phyloP scores from a whole-genome alignment of 2,113 vertebrate species.

The Semicossyphus pulcher region DNA sequence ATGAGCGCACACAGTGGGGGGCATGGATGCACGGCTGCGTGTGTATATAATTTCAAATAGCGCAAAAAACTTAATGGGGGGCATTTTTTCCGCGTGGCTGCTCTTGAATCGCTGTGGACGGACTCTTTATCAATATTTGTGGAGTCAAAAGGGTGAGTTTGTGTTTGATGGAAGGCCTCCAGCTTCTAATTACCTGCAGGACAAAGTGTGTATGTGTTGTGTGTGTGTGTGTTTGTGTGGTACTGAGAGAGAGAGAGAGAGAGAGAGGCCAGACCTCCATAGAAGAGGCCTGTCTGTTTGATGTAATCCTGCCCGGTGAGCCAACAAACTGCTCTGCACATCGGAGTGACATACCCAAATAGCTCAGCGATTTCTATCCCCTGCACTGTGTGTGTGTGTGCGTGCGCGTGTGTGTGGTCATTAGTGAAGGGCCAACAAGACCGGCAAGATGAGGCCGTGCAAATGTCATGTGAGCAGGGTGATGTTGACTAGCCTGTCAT shows the following conservation, averaged over 20 bases:
- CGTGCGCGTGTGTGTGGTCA: slow-evolving; percentile 51
- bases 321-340: slow-evolving; percentile 73
- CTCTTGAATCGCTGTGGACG: slow-evolving; percentile 47
- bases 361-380: slow-evolving; percentile 69
- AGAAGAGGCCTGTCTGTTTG: slow-evolving; percentile 71
- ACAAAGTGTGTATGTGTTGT: slow-evolving; percentile 29
- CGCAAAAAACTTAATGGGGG: slow-evolving; percentile 29
- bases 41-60: slow-evolving; percentile 32
- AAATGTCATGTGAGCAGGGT: slow-evolving; percentile 71
- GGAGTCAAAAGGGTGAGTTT: slow-evolving; percentile 65
- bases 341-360: slow-evolving; percentile 73
- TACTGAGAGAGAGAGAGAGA: no score
- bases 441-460: slow-evolving; percentile 63
- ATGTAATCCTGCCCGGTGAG: slow-evolving; percentile 76
- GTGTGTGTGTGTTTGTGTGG: slow-evolving; percentile 14
- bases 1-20: background rate
- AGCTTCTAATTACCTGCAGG: slow-evolving; percentile 70
- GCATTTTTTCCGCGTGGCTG: slow-evolving; percentile 47
- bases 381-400: slow-evolving; percentile 17
- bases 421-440: slow-evolving; percentile 74
- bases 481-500: slow-evolving; percentile 70
- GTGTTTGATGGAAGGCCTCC: slow-evolving; percentile 71
- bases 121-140: slow-evolving; percentile 76
- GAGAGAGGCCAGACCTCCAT: slow-evolving; percentile 65
- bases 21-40: background rate